These are phyloP conservation scores for Cichlasoma orientale DNA, from an alignment of 2,797 vertebrate species.

Conservation along the genomic window DNA sequence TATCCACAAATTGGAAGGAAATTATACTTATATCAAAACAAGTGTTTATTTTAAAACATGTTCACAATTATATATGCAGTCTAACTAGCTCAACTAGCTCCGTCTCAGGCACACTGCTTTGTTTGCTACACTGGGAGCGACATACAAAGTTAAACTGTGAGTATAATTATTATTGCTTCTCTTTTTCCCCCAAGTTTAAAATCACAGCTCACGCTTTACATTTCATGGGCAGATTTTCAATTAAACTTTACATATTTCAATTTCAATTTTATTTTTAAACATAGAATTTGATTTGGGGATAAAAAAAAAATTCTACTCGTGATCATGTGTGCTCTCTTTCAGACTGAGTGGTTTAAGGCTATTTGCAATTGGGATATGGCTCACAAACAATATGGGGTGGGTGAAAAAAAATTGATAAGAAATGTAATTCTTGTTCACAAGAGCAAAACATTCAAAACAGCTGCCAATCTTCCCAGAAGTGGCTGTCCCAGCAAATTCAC, in stretches of 20 bases:
- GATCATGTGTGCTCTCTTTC: background rate
- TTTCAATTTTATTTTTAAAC: background rate
- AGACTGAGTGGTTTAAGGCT: background rate
- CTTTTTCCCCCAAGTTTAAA: background rate
- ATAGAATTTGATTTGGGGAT: background rate
- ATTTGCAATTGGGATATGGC: background rate
- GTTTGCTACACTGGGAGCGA: background rate
- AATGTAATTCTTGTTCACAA: background rate
- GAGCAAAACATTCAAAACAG: no score
- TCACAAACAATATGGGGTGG: background rate
- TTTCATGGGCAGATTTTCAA: background rate
- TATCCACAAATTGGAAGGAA: background rate
- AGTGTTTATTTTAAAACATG: background rate
- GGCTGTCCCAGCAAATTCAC: no score
- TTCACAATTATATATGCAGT: background rate
- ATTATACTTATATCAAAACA: background rate
- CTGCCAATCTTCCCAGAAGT: no score
- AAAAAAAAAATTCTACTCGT: background rate
- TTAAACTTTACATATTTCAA: background rate
- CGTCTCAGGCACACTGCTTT: background rate
- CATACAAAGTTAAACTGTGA: background rate
- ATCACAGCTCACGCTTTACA: background rate
- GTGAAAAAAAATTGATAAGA: background rate
- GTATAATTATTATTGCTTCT: background rate
- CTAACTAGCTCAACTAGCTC: background rate